Percentiles rank a stretch among this genome's conserved stretches.
Conservation (phyloP, 2,113 vertebrate genomes). For the Vulpes ferrilata region DNA sequence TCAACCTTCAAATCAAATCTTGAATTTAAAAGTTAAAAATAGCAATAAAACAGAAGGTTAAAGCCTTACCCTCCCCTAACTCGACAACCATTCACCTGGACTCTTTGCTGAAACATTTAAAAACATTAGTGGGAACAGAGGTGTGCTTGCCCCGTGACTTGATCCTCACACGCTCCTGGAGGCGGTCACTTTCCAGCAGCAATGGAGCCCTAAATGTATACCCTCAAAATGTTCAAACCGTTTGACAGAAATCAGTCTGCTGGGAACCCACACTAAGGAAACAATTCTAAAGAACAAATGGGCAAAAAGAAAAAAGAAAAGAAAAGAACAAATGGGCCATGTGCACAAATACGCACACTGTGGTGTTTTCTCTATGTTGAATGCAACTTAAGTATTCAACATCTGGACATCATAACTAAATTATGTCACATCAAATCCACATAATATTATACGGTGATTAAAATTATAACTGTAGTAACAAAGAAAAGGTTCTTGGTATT, state of each 20-base stretch:
- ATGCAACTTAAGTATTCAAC: background rate
- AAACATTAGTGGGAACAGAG: background rate
- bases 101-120: background rate
- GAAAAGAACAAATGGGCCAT: too few relatives aligned
- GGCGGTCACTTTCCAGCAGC: background rate
- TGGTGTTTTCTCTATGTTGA: background rate
- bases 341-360: background rate
- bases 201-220: too few relatives aligned
- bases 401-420: background rate
- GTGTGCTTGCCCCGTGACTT: too few relatives aligned
- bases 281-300: background rate
- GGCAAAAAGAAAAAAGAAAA: too few relatives aligned
- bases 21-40: background rate
- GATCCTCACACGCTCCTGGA: too few relatives aligned
- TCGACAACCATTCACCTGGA: background rate
- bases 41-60: background rate
- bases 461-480: background rate
- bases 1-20: background rate
- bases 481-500: background rate
- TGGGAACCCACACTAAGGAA: background rate
- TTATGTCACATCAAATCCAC: background rate
- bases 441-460: background rate
- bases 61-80: background rate
- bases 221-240: background rate
- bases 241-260: background rate